A percentile compares a stretch with the other conserved stretches of the same genome.
phyloP scores from a whole-genome alignment of 2,113 vertebrate species.

The Neotragus pygmaeus region DNA sequence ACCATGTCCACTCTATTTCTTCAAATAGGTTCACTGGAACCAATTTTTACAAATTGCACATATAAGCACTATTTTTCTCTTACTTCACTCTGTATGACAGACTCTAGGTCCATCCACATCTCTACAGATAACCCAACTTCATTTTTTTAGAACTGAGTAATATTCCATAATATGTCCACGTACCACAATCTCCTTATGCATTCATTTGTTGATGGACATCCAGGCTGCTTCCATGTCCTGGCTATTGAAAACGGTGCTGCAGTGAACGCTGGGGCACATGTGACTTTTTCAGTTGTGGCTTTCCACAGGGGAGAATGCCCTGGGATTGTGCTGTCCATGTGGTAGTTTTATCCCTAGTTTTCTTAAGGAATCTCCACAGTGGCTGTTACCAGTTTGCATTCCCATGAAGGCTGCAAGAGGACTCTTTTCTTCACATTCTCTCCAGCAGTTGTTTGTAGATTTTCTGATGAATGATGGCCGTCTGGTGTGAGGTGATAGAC shows the following conservation, averaged over 20 bases:
- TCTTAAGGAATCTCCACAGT: neutral
- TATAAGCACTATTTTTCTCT: neutral
- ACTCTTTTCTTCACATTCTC: neutral
- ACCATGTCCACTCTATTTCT: neutral
- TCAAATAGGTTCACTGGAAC: neutral
- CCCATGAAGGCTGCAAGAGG: neutral
- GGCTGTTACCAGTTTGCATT: neutral
- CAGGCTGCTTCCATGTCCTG: neutral
- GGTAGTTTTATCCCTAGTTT: neutral
- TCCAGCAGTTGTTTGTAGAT: neutral
- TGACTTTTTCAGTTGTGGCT: neutral
- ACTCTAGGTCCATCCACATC: neutral
- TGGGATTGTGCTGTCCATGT: neutral
- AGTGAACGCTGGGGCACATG: neutral
- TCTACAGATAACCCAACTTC: neutral
- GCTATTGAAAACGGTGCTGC: neutral
- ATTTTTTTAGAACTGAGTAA: neutral
- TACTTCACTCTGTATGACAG: neutral
- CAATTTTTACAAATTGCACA: neutral
- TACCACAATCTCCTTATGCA: neutral
- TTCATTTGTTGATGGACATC: neutral
- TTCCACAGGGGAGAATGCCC: neutral
- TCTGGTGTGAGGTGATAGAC: neutral
- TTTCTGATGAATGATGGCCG: neutral
- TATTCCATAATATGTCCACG: neutral